A percentile compares a stretch with the other conserved stretches of the same genome.
These are phyloP conservation scores for Meandrina meandrites DNA, from an alignment of 92 coral and sea anemone species.

Conservation along the genomic window DNA sequence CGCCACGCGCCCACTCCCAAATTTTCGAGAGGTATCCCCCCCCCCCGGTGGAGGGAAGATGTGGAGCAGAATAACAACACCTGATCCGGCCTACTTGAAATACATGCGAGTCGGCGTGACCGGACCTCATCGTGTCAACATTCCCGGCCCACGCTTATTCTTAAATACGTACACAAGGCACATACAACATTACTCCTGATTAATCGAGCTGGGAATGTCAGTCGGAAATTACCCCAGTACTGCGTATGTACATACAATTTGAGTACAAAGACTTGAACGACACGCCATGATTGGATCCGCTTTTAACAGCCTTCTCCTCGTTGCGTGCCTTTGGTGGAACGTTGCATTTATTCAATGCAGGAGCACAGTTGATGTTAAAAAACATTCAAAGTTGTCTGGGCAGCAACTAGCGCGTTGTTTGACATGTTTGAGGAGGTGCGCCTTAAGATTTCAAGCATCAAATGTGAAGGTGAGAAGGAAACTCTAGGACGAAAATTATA, in stretches of 20 bases:
- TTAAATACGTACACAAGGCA: too few relatives aligned
- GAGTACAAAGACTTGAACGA: not conserved
- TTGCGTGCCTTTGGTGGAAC: not conserved
- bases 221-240: not conserved
- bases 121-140: too few relatives aligned
- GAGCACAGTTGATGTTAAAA: not conserved
- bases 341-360: not conserved
- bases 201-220: too few relatives aligned
- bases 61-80: too few relatives aligned
- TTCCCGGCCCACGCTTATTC: too few relatives aligned
- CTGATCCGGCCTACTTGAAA: too few relatives aligned
- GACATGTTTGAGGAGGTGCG: not conserved
- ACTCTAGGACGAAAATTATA: not conserved
- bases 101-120: too few relatives aligned
- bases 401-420: not conserved
- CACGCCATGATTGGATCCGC: not conserved
- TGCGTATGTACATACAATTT: not conserved
- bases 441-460: not conserved
- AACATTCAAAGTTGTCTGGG: not conserved
- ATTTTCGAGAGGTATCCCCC: too few relatives aligned
- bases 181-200: too few relatives aligned
- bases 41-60: too few relatives aligned
- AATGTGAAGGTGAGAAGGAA: not conserved
- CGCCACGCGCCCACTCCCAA: too few relatives aligned
- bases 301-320: not conserved